A percentile compares a stretch with the other conserved stretches of the same genome.
phyloP scores from a whole-genome alignment of 2,888 invertebrate genomes.

The Hemistola chrysoprasaria region DNA sequence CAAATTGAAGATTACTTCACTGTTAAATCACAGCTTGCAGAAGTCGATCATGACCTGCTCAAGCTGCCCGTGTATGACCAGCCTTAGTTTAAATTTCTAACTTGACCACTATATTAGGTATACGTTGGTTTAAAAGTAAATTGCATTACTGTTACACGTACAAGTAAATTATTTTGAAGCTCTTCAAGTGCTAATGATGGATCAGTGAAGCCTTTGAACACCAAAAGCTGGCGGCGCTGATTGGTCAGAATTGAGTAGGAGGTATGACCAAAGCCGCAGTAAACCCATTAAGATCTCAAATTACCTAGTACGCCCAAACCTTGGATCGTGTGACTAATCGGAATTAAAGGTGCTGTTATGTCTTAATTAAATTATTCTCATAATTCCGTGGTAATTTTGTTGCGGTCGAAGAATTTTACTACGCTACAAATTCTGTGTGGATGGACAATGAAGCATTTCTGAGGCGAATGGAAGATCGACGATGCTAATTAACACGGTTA shows the following conservation, averaged over 20 bases:
- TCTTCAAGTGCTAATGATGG: slow-evolving; percentile 62
- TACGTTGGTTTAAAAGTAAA: slow-evolving; percentile 35
- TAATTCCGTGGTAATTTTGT: slow-evolving; percentile 65
- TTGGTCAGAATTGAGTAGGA: slow-evolving; percentile 68
- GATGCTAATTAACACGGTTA: slow-evolving; percentile 65
- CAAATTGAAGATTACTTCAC: no score
- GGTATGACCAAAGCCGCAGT: slow-evolving; percentile 66
- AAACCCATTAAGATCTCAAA: slow-evolving; percentile 75
- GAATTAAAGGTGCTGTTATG: slow-evolving; percentile 75
- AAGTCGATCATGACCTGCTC: no score
- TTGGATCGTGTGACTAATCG: slow-evolving; percentile 78
- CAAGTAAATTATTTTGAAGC: slow-evolving; percentile 50
- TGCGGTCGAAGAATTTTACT: slow-evolving; percentile 67
- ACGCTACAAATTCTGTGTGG: slow-evolving; percentile 67
- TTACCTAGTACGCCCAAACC: slow-evolving; percentile 77
- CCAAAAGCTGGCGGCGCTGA: slow-evolving; percentile 44
- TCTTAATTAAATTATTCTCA: slow-evolving; percentile 79
- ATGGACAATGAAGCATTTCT: slow-evolving; percentile 64
- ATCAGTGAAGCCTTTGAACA: slow-evolving; percentile 65
- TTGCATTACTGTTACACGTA: slow-evolving; percentile 31
- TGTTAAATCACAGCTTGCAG: no score
- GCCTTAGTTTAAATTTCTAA: slow-evolving; percentile 32
- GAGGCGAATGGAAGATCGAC: slow-evolving; percentile 67
- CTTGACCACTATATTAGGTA: slow-evolving; percentile 38
- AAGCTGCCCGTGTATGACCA: no score